Evolutionary conservation across 2,113 vertebrate genomes (phyloP).

Genomic region (Misgurnus mizolepis): DNA sequence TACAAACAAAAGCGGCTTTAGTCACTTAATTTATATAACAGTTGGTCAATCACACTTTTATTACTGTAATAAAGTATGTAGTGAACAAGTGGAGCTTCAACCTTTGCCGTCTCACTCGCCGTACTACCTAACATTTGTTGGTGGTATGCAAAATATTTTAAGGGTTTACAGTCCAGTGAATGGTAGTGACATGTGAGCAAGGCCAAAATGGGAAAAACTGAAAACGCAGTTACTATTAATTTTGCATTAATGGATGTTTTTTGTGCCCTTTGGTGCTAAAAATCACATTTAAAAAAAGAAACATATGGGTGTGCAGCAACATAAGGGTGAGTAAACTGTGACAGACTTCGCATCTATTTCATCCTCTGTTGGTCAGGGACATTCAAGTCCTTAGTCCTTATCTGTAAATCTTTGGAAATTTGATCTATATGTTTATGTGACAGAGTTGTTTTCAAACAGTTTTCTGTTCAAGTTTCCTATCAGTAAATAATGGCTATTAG

Average conservation of each 20-base stretch:
- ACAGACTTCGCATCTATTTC: background rate
- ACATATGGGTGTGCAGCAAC: background rate
- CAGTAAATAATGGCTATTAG: background rate
- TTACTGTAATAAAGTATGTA: background rate
- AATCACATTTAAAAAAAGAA: no score
- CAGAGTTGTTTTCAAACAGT: background rate
- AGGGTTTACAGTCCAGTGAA: background rate
- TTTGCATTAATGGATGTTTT: no score
- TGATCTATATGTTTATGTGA: constrained; percentile 15
- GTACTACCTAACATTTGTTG: background rate
- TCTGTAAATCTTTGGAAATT: constrained; percentile 1
- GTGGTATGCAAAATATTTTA: background rate
- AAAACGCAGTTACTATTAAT: no score
- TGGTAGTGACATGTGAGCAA: background rate
- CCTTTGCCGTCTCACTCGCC: no score
- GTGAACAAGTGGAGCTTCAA: background rate
- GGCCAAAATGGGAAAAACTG: no score
- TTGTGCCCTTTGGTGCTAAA: no score
- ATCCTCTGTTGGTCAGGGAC: background rate
- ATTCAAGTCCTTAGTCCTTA: background rate
- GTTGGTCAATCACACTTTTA: no score
- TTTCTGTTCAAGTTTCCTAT: background rate
- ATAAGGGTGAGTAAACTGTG: background rate
- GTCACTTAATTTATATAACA: background rate
- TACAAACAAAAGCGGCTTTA: constrained; percentile 52